Evolutionary conservation across 2,113 vertebrate genomes (phyloP), one percentile per base, ranked within the genome.

Genomic region (Solea solea): DNA sequence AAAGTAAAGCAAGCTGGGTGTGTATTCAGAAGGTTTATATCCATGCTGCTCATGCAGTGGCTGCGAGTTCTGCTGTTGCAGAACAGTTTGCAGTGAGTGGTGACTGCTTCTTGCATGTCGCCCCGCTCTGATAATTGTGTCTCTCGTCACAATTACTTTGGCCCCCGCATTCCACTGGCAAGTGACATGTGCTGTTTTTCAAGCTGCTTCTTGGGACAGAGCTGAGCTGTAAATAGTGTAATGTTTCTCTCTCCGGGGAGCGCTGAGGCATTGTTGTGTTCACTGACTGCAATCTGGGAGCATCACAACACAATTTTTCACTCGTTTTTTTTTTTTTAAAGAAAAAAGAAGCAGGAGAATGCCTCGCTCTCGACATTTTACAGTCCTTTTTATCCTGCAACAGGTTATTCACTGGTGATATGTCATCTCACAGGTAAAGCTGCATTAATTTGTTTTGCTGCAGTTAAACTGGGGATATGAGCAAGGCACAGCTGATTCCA

Each of bases 291-390:
- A 80, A 81, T 89, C 85, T 78, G 84, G 75, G 75, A 76, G 74
- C 76, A 72, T 81, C 80, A 81, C 82, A 84, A 86, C 72, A 78
- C 80, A 54, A 80, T 88, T 86, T 78, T 80, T 86, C 83, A 74
- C 70, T 50, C 28, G 45, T 3, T 2, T 3, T 34, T 34, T 34
- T 34, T 34, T 4, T 34, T 34, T 0, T 34, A 34, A 34, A 34
- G 62, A 53, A 61, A 50, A 67, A 57, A 40, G 14, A 62, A 58
- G 59, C 50, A 58, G 49, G 56, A 52, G 14, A 60, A 68, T 0
- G 41, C 16, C 21, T 39, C 16, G 69, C 72, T 65, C 50, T 72
- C 12, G 39, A 66, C 9, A 5, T 61, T 82, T 79, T 55, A 72
- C 56, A 57, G 51, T 53, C 40, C 74, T 84, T 86, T 86, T 86